Conservation (phyloP, 1,140 invertebrate species). For the Hesperophylax magnus region DNA sequence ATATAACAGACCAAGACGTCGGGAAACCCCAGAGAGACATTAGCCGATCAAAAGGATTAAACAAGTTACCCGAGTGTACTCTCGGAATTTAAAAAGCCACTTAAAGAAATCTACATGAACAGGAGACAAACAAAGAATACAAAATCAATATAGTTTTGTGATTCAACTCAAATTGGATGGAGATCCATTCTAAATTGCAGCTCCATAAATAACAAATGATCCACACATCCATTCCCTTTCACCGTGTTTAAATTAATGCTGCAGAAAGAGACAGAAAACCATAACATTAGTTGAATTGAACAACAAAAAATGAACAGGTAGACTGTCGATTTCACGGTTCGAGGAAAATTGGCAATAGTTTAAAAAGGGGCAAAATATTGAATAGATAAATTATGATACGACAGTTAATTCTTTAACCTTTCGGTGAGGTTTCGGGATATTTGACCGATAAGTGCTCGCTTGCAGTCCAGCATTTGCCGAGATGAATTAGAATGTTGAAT, state of each 20-base stretch:
- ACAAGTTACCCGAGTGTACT: too few relatives aligned
- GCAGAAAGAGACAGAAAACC: neutral
- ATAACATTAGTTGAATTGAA: neutral
- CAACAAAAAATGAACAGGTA: neutral
- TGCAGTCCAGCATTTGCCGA: neutral
- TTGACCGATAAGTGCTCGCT: conserved; percentile 3
- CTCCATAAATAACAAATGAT: conserved; percentile 7
- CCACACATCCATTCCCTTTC: neutral
- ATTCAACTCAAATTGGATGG: conserved; percentile 8
- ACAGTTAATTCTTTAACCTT: too few relatives aligned
- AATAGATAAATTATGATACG: too few relatives aligned
- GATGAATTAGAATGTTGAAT: conserved; percentile 35
- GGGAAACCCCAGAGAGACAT: too few relatives aligned
- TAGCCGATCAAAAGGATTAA: too few relatives aligned
- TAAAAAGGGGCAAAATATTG: too few relatives aligned
- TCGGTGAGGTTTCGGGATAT: too few relatives aligned
- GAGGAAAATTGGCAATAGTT: too few relatives aligned
- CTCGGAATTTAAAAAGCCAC: too few relatives aligned
- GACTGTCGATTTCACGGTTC: neutral
- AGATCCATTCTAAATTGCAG: conserved; percentile 21
- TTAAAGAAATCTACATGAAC: too few relatives aligned
- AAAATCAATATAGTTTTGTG: neutral
- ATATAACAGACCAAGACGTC: too few relatives aligned
- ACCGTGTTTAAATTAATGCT: neutral
- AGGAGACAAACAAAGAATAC: too few relatives aligned